Evolutionary conservation across 2,113 vertebrate genomes (phyloP).

Genomic region (Microcebus griseorufus): DNA sequence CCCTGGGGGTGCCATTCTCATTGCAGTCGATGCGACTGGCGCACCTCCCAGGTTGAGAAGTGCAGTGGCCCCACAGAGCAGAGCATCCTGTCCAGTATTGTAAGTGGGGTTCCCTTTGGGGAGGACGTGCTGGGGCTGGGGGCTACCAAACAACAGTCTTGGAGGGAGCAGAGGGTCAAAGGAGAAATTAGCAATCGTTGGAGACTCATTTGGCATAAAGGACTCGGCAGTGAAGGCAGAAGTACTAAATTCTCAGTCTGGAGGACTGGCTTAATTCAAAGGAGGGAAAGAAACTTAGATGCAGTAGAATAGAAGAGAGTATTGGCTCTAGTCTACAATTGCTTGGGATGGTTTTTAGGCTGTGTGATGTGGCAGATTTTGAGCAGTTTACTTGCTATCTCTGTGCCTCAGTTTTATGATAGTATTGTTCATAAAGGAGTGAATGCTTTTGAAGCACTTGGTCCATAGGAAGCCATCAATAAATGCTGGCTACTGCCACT

Average conservation of each 20-base stretch:
- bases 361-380: background rate
- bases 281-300: background rate
- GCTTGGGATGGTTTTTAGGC: background rate
- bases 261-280: background rate
- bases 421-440: background rate
- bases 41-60: background rate
- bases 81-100: background rate
- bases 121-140: background rate
- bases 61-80: too few relatives aligned
- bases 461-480: too few relatives aligned
- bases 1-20: background rate
- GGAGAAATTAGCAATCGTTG: background rate
- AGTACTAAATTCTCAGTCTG: background rate
- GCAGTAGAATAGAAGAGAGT: background rate
- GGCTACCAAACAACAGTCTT: background rate
- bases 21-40: background rate
- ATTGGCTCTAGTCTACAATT: background rate
- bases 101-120: background rate
- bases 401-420: background rate
- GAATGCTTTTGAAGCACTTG: background rate
- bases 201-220: background rate
- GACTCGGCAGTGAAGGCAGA: background rate
- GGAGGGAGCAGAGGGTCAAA: background rate
- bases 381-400: background rate
- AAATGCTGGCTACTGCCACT: background rate